Conservation (phyloP, 2,797 vertebrate species). For the Pantherophis alleghaniensis region DNA sequence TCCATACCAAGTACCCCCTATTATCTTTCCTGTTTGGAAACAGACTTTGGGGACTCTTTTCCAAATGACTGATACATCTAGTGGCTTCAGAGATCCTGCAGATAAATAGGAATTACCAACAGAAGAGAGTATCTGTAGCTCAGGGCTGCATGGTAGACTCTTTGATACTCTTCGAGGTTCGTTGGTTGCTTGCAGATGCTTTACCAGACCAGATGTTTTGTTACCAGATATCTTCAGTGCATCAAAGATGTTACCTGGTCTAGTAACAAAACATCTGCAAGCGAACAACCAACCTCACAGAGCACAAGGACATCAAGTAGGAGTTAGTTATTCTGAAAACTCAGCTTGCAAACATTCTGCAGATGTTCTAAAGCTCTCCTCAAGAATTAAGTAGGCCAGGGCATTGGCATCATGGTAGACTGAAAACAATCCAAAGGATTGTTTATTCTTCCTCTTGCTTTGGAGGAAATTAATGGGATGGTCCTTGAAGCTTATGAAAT, state of each 20-base stretch:
- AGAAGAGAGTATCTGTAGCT: neutral
- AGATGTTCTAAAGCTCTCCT: neutral
- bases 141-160: neutral
- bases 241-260: neutral
- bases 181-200: neutral
- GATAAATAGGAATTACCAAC: neutral
- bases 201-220: neutral
- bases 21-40: neutral
- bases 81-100: neutral
- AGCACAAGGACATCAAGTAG: neutral
- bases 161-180: neutral
- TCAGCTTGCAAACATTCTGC: neutral
- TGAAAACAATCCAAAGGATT: neutral
- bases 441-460: neutral
- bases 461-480: neutral
- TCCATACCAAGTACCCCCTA: neutral
- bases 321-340: neutral
- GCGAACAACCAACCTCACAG: neutral
- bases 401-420: neutral
- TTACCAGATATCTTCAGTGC: neutral
- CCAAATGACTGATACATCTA: neutral
- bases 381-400: neutral
- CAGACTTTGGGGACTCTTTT: too few relatives aligned
- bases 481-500: neutral
- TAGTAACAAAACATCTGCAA: neutral